A percentile compares a stretch with the other conserved stretches of the same genome.
These are phyloP conservation scores for Myanophis thanlyinensis DNA, from an alignment of 2,113 vertebrate species.

Conservation along the genomic window DNA sequence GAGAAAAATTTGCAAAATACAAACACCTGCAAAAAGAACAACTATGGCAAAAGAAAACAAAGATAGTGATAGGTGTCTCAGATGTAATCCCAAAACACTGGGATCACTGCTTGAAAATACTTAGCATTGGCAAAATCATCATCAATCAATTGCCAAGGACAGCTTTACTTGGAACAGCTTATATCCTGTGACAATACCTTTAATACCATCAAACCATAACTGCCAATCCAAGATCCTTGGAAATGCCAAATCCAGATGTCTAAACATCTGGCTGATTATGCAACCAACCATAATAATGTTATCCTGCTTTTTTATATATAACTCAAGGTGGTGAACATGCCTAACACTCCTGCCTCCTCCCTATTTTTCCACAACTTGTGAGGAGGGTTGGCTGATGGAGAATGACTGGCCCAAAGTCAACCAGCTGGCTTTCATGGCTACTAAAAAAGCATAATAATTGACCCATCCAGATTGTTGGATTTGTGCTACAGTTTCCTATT, in stretches of 20 bases:
- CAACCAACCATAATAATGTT: background rate
- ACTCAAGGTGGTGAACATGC: background rate
- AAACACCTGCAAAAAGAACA: background rate
- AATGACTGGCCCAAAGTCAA: background rate
- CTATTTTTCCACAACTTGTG: background rate
- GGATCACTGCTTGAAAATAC: background rate
- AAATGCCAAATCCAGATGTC: background rate
- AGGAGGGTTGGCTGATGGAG: background rate
- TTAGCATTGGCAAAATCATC: background rate
- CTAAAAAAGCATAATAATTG: background rate
- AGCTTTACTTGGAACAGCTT: no score
- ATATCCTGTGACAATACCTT: no score
- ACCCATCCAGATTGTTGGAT: background rate
- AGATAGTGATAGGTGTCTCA: background rate
- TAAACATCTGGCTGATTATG: background rate
- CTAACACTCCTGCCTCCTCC: background rate
- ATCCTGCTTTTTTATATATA: background rate
- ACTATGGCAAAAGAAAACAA: background rate
- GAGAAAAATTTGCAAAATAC: background rate
- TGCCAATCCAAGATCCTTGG: no score
- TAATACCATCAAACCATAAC: no score
- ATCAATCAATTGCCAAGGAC: no score
- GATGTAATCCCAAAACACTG: background rate
- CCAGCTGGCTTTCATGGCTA: background rate
- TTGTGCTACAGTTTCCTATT: background rate